phyloP scores from a whole-genome alignment of 2,888 invertebrate genomes.

The Noctua pronuba region DNA sequence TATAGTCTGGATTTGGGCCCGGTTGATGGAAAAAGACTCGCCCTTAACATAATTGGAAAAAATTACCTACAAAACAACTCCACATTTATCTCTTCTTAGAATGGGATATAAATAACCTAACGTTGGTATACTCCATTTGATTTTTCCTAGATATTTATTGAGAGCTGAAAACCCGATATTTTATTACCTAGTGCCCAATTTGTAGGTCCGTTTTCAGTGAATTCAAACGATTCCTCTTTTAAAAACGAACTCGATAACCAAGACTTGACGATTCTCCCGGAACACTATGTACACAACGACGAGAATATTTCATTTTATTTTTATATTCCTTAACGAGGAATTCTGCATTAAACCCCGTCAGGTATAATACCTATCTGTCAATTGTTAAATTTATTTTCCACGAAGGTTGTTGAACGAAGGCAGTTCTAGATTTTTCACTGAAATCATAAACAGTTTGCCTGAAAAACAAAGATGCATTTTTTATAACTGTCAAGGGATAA shows the following conservation, averaged over 20 bases:
- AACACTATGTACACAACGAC: background rate
- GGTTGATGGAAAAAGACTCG: background rate
- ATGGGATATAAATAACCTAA: background rate
- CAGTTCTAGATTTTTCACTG: slow-evolving; percentile 2
- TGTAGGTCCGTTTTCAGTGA: background rate
- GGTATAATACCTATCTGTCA: background rate
- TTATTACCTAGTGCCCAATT: background rate
- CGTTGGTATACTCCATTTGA: background rate
- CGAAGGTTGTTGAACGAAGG: too few species aligned
- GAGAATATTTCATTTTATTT: background rate
- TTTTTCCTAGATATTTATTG: slow-evolving; percentile 11
- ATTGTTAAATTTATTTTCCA: background rate
- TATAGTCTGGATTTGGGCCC: too few species aligned
- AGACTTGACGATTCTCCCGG: background rate
- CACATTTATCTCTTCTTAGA: background rate
- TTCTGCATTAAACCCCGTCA: background rate
- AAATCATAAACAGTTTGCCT: slow-evolving; percentile 1
- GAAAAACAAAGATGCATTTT: slow-evolving; percentile 15
- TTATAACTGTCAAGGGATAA: background rate
- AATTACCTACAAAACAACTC: background rate
- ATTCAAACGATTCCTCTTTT: background rate
- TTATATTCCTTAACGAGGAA: background rate
- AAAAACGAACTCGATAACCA: background rate
- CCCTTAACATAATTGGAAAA: background rate
- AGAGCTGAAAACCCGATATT: background rate